Evolutionary conservation across 2,888 invertebrate genomes (phyloP).

Genomic region (Penaeus monodon): DNA sequence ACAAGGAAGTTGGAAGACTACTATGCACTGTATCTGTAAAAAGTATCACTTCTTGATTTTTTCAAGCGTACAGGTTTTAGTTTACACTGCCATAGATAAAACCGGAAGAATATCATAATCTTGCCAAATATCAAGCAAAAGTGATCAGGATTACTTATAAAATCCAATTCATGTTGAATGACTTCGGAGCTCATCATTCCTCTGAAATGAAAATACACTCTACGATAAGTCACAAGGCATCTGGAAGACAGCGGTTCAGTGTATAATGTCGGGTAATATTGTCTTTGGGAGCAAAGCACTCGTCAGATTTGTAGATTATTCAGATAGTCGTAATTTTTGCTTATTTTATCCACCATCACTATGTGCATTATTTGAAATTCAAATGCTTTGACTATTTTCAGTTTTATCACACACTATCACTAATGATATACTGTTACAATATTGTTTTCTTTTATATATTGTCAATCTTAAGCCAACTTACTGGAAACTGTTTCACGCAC

Average conservation of each 20-base stretch:
- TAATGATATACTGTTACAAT: conserved; percentile 56
- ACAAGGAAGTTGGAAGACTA: conserved; percentile 62
- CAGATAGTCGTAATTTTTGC: conserved; percentile 7
- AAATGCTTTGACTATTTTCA: background rate
- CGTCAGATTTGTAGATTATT: conserved; percentile 28
- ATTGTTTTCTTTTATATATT: conserved; percentile 31
- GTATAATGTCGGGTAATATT: conserved; percentile 58
- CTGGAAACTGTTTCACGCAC: conserved; percentile 35
- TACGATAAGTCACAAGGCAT: conserved; percentile 62
- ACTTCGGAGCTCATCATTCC: conserved; percentile 42
- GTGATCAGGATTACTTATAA: conserved; percentile 43
- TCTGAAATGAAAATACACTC: conserved; percentile 55
- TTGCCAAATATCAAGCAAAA: conserved; percentile 46
- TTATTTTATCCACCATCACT: background rate
- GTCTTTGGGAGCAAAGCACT: conserved; percentile 39
- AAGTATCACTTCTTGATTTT: conserved; percentile 59
- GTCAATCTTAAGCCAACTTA: conserved; percentile 28
- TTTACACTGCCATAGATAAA: conserved; percentile 44
- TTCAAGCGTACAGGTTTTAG: conserved; percentile 53
- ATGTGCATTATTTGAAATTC: conserved; percentile 21
- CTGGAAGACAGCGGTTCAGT: conserved; percentile 62
- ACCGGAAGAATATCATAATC: conserved; percentile 23
- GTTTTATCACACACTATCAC: conserved; percentile 57
- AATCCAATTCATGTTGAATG: conserved; percentile 51
- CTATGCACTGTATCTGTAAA: conserved; percentile 60